These are phyloP conservation scores for Cyanoramphus novaezelandiae DNA, from an alignment of 2,113 vertebrate species.

Conservation along the genomic window DNA sequence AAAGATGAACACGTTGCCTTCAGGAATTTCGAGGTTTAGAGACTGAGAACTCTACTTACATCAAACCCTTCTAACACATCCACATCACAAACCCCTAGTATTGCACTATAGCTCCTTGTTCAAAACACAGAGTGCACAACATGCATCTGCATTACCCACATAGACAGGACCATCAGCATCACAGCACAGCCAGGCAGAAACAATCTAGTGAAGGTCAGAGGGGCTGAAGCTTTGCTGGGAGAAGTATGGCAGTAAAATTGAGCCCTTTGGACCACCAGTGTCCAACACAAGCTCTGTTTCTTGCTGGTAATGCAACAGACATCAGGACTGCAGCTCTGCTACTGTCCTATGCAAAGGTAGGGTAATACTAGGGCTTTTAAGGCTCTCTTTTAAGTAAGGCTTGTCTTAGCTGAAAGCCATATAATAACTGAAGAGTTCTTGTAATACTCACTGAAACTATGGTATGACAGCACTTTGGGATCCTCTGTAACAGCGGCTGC, in stretches of 20 bases:
- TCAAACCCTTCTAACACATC: neutral
- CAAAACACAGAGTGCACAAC: neutral
- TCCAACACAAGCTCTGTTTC: neutral
- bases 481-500: neutral
- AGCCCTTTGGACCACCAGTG: neutral
- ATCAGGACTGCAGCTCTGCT: neutral
- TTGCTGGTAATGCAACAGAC: neutral
- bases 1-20: neutral
- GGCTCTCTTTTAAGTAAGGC: neutral
- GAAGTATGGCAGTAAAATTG: neutral
- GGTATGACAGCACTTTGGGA: neutral
- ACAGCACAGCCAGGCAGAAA: neutral
- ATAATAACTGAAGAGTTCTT: neutral
- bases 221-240: neutral
- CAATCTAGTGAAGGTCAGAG: neutral
- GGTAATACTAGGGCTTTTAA: neutral
- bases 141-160: neutral
- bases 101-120: slow-evolving; percentile 16
- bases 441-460: neutral
- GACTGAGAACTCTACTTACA: neutral
- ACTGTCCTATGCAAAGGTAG: neutral
- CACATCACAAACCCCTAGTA: neutral
- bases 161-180: neutral
- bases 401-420: neutral
- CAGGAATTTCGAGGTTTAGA: neutral